Base-by-base conservation (phyloP, 1,140 invertebrate genomes). In the Dreissena polymorpha region DNA sequence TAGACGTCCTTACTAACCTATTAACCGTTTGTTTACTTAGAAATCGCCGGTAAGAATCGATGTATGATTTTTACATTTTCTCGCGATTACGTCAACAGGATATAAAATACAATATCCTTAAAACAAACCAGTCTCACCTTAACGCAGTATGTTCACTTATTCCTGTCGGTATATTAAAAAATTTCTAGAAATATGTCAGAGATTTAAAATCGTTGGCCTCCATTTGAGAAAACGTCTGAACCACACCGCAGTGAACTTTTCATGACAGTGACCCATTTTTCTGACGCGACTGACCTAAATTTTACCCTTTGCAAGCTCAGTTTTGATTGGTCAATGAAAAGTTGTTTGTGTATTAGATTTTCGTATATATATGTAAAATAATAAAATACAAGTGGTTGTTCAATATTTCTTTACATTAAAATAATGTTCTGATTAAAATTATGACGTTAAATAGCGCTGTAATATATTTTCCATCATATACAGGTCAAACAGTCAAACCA, bases 241-340 rank as follows among this genome's bases (percentile, higher is more conserved):
- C 67, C 70, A 73, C 79, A 82, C 77, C 60, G 69, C 51, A 64
- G 14, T 86, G 85, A 86, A 86, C 85, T 84, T 70, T 86, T 39
- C 72, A 55, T 86, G 85, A 86, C 85, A 84, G 75, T 86, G 85
- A 86, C 85, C 81, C 73, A 86, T 76, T 81, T 86, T 73, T 80
- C 72, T 73, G 78, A 77, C 64, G 63, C 69, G 63, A 63, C 65
- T 86, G 82, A 86, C 85, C 85, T 76, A 86, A 14, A 79, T 86
- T 74, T 65, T 69, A 23, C 23, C 55, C 65, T 49, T 65, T 55
- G 50, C 71, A 76, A 50, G 72, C 57, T 10, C 6, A 10, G 10
- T 60, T 84, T 75, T 86, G 85, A 86, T 86, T 86, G 85, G 82
- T 64, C 76, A 39, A 65, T 71, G 29, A 64, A 80, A 81, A 84